Evolutionary conservation across 37 sponge, comb jelly and placozoan genomes (phyloP), one percentile per base, ranked within the genome.

Genomic region (Chondrilla cf. caribensis): DNA sequence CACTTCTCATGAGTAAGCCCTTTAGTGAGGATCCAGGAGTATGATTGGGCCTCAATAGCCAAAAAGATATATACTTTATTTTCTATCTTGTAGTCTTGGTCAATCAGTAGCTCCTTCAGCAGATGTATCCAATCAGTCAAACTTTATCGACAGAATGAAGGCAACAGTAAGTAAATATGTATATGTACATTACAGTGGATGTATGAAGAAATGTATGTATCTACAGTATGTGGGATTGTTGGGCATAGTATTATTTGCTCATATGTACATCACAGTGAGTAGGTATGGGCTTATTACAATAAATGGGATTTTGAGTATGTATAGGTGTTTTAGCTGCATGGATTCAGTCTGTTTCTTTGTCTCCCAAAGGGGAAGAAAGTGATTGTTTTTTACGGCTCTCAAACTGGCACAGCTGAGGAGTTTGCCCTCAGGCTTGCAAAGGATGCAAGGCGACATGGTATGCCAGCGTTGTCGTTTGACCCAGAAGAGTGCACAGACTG

Each of bases 361-460:
- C 32, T 15, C 40, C 44, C 40, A 18, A 62, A 90, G 89, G 83
- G 82, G 19, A 92, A 92, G 89, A 85, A 85, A 41, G 89, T 95
- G 70, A 90, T 95, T n/a, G 90, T 98, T 41, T 93, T 98, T 77
- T 98, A 95, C 65, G 99, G 99, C 0, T 98, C 99, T 11, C 99
- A 98, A 79, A 98, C 99, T 28, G 99, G 99, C 2, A 98, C 99
- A 3, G 99, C 96, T 67, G 99, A 95, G 40, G 96, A 93, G 76
- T 98, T 95, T 89, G 90, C 99, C 5, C 35, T 85, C 25, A 86
- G 99, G 15, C 81, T 98, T 38, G 87, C 92, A 19, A 98, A 98
- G 81, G 96, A 98, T 26, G 92, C 88, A 8, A 65, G 88, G 6
- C 76, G 92, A 3, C 80, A 87, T 24, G 99, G 99, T 0, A 66